Conservation (phyloP, 1,140 invertebrate species). For the Eufriesea mexicana region DNA sequence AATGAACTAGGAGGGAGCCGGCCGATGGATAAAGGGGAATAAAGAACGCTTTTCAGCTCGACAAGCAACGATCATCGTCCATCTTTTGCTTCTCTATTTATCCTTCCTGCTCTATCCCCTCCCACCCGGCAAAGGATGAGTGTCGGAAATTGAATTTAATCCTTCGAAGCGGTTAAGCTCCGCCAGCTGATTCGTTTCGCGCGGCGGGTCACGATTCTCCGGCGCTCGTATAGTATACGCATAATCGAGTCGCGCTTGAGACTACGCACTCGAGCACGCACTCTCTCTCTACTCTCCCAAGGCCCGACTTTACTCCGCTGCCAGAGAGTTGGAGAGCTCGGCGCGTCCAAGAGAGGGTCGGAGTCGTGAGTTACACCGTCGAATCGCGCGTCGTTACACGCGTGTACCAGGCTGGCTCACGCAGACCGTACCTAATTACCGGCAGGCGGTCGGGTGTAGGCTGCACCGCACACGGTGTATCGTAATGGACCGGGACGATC, state of each 20-base stretch:
- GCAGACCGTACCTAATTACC: slow-evolving; percentile 66
- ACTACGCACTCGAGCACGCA: slow-evolving; percentile 22
- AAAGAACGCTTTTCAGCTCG: slow-evolving; percentile 13
- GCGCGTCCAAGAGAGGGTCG: neutral
- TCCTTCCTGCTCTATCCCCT: neutral
- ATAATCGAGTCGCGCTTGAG: neutral
- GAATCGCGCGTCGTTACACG: slow-evolving; percentile 64
- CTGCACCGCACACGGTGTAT: slow-evolving; percentile 55
- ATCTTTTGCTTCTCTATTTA: slow-evolving; percentile 6
- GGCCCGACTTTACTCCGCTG: no score
- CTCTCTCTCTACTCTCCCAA: neutral
- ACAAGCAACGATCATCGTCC: slow-evolving; percentile 21
- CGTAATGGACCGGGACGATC: slow-evolving; percentile 63
- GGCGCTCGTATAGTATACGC: neutral
- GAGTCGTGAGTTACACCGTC: slow-evolving; percentile 57
- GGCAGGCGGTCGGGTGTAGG: slow-evolving; percentile 61
- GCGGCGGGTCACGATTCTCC: slow-evolving; percentile 50
- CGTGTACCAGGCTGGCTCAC: slow-evolving; percentile 45
- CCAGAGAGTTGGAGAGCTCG: no score
- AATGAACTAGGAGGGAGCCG: neutral
- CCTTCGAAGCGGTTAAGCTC: slow-evolving; percentile 41
- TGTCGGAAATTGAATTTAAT: slow-evolving; percentile 61
- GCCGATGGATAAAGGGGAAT: neutral
- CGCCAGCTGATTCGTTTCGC: slow-evolving; percentile 51
- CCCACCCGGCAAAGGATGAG: neutral